Base-by-base conservation (phyloP, 1,140 invertebrate genomes). In the Lasioglossum baleicum region DNA sequence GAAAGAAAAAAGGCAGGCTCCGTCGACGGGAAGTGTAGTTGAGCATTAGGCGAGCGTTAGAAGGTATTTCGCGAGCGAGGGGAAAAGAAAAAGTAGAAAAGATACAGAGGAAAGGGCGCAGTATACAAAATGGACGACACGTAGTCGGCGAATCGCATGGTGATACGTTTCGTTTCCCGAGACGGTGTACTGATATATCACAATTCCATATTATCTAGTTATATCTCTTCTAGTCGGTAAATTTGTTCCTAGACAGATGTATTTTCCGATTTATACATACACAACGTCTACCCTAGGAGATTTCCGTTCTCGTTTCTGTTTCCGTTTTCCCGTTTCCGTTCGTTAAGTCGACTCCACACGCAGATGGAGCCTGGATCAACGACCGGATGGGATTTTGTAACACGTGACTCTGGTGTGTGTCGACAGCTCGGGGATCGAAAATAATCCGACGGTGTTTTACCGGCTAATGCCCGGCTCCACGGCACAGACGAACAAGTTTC, bases 401-500 rank as follows among this genome's bases (percentile, higher is more conserved):
- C 79, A 78, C 40, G 61, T 61, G 15, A 20, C 48, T 84, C 15
- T 87, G 72, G 85, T 86, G 85, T 87, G 91, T 94, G 92, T 94
- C 94, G 88, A 91, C 92, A 98, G 97, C 94, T 98, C 98, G 91
- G 98, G 98, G 73, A 99, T 99, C 91, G 97, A 98, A 92, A 97
- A 97, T 92, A 98, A 98, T 94, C 98, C 98, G 42, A 98, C 97
- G 80, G 97, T 99, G 80, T 98, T 98, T 94, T 98, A 98, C 93
- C 96, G 96, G 68, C 94, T 99, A 90, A 98, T 99, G 96, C 97
- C 97, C 73, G 97, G 98, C 81, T 98, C 97, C 17, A 98, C 98
- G 65, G 97, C 98, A 4, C 98, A 99, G 93, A 98, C 97, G 65
- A 99, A 99, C 93, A 98, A 98, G 92, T 97, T 96, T 92, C 97